A percentile compares a stretch with the other conserved stretches of the same genome.
These are phyloP conservation scores for Xenopus petersii DNA, from an alignment of 2,797 vertebrate species.

Conservation along the genomic window DNA sequence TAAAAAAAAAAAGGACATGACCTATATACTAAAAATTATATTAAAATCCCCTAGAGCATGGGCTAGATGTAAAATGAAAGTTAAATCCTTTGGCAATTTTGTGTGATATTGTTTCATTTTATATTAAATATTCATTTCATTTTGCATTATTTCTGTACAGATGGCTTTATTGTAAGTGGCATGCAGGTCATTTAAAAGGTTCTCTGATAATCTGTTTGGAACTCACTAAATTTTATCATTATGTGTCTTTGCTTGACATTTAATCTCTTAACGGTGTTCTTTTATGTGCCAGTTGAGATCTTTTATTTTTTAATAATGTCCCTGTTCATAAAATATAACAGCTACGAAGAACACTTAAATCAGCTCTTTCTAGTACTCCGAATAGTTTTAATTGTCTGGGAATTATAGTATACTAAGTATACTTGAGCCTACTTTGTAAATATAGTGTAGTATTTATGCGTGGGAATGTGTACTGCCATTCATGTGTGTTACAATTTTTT, in stretches of 20 bases:
- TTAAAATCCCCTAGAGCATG: constrained; percentile 42
- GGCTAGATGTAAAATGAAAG: constrained; percentile 30
- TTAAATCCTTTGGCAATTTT: constrained; percentile 38
- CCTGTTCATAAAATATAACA: constrained; percentile 60
- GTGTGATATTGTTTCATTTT: constrained; percentile 34
- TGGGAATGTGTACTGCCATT: too few species aligned
- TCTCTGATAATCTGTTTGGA: constrained; percentile 55
- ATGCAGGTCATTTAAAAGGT: constrained; percentile 52
- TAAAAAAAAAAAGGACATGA: constrained; percentile 24
- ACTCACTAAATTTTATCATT: constrained; percentile 57
- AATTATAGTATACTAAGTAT: constrained; percentile 40
- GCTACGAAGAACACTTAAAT: constrained; percentile 53
- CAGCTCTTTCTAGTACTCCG: constrained; percentile 54
- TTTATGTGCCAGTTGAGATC: constrained; percentile 61
- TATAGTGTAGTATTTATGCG: background rate
- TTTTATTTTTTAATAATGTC: constrained; percentile 67
- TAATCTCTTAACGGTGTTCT: constrained; percentile 61
- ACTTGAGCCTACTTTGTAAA: constrained; percentile 3
- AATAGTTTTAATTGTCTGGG: constrained; percentile 53
- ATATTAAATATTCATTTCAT: constrained; percentile 28
- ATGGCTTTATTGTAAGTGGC: constrained; percentile 46
- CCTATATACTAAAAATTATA: constrained; percentile 47
- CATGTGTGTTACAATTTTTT: too few species aligned
- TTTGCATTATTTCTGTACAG: constrained; percentile 48
- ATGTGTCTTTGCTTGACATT: constrained; percentile 60